Base-by-base conservation (phyloP, 2,113 vertebrate genomes). In the Rana temporaria region DNA sequence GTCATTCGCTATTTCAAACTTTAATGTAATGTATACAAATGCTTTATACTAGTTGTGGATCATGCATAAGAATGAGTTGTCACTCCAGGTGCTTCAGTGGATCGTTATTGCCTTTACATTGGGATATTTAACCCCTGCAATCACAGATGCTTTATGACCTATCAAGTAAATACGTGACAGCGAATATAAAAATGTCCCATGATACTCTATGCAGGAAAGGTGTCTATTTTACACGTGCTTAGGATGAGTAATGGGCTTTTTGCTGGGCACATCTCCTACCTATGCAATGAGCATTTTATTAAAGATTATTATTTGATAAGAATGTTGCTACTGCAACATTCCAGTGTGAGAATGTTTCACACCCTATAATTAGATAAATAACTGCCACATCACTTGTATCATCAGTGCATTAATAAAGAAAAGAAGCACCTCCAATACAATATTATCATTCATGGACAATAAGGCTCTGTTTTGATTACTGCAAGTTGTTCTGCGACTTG, bases 321-420 rank as follows among this genome's bases (percentile, higher is more conserved):
- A 82, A 82, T 82, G 79, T n/a, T 22, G 60, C 38, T 64, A 20
- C 55, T 59, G 52, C 69, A 74, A 30, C 79, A 82, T 82, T 82
- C 69, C 68, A 72, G 18, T 20, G 67, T 18, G 19, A 63, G 68
- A 71, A 81, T 71, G 79, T 66, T 48, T 65, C 48, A 55, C 79
- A 74, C 79, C 79, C 60, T 82, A 57, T 74, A 82, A 74, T 82
- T 82, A 82, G 64, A 57, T 34, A 68, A 67, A 42, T 64, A 57
- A 60, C 20, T 6, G 22, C 65, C 14, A 34, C 78, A 70, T 79
- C 53, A 19, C 26, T 73, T 55, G 55, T 73, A 73, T 59, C 66
- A 59, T 52, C 19, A 18, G 19, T 9, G 59, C n/a, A 60, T n/a
- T 74, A 74, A n/a, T 60, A n/a, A 59, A 57, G 9, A 74, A 38